phyloP scores from a whole-genome alignment of 2,888 invertebrate genomes.

The Elysia crispata region DNA sequence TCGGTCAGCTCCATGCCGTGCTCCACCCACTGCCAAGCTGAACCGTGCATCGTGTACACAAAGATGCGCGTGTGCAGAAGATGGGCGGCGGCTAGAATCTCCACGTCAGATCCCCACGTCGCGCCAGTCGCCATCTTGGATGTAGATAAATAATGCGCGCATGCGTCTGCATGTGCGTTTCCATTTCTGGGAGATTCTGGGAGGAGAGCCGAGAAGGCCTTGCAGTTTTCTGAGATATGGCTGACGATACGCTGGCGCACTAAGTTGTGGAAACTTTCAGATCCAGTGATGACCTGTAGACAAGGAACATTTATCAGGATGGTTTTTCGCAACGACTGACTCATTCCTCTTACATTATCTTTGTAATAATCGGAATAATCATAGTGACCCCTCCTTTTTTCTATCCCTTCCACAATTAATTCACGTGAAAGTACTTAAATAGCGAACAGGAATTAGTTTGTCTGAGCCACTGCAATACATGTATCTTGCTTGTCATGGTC shows the following conservation, averaged over 20 bases:
- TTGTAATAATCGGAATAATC: no score
- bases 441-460: no score
- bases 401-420: no score
- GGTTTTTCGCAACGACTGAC: no score
- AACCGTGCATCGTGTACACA: constrained; percentile 42
- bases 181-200: constrained; percentile 18
- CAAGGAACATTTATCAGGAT: no score
- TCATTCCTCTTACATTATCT: no score
- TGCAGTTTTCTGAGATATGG: constrained; percentile 10
- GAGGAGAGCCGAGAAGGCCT: constrained; percentile 20
- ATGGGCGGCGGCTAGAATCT: constrained; percentile 46
- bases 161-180: no score
- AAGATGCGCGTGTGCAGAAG: constrained; percentile 40
- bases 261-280: neutral
- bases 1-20: constrained; percentile 30
- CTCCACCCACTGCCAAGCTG: constrained; percentile 39
- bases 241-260: constrained; percentile 16
- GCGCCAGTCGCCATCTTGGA: constrained; percentile 13
- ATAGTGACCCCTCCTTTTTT: no score
- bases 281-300: constrained; percentile 5
- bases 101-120: constrained; percentile 48
- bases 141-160: constrained; percentile 9
- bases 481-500: no score
- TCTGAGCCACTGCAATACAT: no score
- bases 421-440: no score